Conservation (phyloP, 1,140 invertebrate genomes). For the Paraescarpia echinospica region DNA sequence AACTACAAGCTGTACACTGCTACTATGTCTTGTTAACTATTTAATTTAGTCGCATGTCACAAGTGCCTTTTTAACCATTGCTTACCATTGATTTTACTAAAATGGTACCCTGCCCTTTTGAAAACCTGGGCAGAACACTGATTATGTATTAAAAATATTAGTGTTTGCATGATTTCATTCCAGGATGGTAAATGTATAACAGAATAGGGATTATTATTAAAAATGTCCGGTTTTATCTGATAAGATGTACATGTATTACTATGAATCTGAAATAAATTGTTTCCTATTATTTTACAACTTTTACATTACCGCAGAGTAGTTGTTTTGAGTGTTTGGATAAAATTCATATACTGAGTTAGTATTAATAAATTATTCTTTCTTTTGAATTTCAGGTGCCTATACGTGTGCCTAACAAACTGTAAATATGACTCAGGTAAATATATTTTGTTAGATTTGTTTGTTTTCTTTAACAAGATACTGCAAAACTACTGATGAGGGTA, state of each 20-base stretch:
- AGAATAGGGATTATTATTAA: not conserved
- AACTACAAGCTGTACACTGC: too few relatives aligned
- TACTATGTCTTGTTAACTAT: too few relatives aligned
- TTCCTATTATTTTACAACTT: not conserved
- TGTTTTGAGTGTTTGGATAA: not conserved
- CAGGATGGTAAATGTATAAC: not conserved
- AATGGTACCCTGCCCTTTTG: too few relatives aligned
- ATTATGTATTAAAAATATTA: not conserved
- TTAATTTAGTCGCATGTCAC: too few relatives aligned
- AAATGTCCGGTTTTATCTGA: not conserved
- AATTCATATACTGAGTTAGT: not conserved
- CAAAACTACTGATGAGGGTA: not conserved
- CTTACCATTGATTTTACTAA: too few relatives aligned
- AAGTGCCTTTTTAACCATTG: too few relatives aligned
- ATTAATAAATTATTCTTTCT: not conserved
- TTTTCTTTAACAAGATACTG: not conserved
- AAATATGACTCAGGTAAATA: slow-evolving; percentile 56
- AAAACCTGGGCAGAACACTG: not conserved
- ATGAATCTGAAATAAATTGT: not conserved
- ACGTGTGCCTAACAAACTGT: slow-evolving; percentile 53
- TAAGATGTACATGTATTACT: not conserved
- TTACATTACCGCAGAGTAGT: not conserved
- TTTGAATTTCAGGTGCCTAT: slow-evolving; percentile 44
- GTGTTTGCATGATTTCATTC: not conserved
- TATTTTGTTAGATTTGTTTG: not conserved